Percentiles rank a stretch among this genome's conserved stretches.
These are phyloP conservation scores for Synodontis membranacea DNA, from an alignment of 2,113 vertebrate genomes.

Conservation along the genomic window DNA sequence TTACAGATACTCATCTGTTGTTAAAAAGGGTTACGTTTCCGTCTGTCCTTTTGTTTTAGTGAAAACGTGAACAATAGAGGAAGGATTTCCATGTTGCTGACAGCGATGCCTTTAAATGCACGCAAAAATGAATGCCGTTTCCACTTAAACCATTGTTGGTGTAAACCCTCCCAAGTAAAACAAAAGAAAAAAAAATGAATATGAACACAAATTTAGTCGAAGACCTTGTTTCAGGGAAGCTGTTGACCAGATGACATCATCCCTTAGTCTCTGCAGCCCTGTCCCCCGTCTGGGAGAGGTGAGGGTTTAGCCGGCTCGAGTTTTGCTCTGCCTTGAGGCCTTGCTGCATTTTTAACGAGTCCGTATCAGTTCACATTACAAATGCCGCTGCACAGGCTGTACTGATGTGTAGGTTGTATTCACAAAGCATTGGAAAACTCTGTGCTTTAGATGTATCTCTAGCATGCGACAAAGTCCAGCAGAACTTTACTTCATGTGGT, in stretches of 20 bases:
- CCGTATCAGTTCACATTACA: slow-evolving; percentile 60
- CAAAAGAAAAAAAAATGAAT: neutral
- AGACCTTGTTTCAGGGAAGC: neutral
- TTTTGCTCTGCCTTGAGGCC: slow-evolving; percentile 37
- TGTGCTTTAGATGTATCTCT: slow-evolving; percentile 68
- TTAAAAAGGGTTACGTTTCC: neutral
- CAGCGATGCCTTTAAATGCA: slow-evolving; percentile 32
- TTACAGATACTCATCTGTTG: slow-evolving; percentile 6
- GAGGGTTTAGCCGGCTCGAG: slow-evolving; percentile 26
- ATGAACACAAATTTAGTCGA: neutral
- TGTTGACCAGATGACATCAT: slow-evolving; percentile 10
- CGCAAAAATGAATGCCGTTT: neutral
- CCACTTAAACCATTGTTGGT: neutral
- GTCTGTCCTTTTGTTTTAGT: slow-evolving; percentile 32
- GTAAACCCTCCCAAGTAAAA: neutral
- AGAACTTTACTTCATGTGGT: slow-evolving; percentile 42
- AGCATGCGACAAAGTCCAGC: slow-evolving; percentile 66
- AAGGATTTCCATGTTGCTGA: slow-evolving; percentile 37
- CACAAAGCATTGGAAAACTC: slow-evolving; percentile 46
- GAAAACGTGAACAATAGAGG: slow-evolving; percentile 15
- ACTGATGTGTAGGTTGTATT: slow-evolving; percentile 56
- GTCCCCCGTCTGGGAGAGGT: neutral
- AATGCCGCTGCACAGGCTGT: slow-evolving; percentile 53
- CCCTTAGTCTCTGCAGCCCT: neutral
- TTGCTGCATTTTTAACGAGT: slow-evolving; percentile 69